These are phyloP conservation scores for Sebastes jordani DNA, from an alignment of 2,797 vertebrate species.

Conservation along the genomic window DNA sequence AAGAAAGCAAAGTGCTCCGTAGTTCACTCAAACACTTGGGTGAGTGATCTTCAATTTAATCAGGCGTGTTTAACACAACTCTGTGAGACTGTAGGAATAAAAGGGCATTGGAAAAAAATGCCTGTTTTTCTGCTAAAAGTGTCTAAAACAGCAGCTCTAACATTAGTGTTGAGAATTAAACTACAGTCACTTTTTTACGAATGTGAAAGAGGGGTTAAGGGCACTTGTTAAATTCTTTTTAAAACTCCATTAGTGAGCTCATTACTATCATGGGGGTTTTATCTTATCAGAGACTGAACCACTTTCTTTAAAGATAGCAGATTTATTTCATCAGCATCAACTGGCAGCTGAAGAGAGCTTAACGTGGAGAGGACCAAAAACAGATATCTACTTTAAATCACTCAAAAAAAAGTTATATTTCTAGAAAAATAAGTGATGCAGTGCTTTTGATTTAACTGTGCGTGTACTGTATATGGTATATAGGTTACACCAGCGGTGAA, in stretches of 20 bases:
- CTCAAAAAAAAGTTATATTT: conserved; percentile 8
- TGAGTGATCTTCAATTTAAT: conserved; percentile 75
- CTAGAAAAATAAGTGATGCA: not conserved
- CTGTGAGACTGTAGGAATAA: conserved; percentile 15
- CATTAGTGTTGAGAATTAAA: conserved; percentile 9
- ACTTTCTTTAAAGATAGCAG: conserved; percentile 70
- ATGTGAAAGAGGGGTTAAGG: conserved; percentile 41
- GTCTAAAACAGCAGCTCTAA: not conserved
- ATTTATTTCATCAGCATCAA: conserved; percentile 67
- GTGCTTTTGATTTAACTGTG: not conserved
- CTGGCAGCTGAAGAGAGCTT: conserved; percentile 47
- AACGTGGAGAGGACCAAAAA: conserved; percentile 37
- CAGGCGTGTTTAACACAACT: conserved; percentile 55
- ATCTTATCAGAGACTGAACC: conserved; percentile 56
- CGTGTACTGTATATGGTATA: not conserved
- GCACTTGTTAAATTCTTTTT: conserved; percentile 64
- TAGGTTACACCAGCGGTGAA: conserved; percentile 24
- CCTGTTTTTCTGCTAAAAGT: not conserved
- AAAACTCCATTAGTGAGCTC: conserved; percentile 75
- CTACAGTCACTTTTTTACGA: conserved; percentile 1
- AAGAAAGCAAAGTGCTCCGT: conserved; percentile 68
- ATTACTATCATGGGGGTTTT: conserved; percentile 64
- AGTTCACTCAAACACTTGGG: conserved; percentile 65
- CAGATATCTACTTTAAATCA: not conserved
- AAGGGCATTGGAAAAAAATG: not conserved